Evolutionary conservation across 2,113 vertebrate genomes (phyloP).

Genomic region (Saccopteryx bilineata): DNA sequence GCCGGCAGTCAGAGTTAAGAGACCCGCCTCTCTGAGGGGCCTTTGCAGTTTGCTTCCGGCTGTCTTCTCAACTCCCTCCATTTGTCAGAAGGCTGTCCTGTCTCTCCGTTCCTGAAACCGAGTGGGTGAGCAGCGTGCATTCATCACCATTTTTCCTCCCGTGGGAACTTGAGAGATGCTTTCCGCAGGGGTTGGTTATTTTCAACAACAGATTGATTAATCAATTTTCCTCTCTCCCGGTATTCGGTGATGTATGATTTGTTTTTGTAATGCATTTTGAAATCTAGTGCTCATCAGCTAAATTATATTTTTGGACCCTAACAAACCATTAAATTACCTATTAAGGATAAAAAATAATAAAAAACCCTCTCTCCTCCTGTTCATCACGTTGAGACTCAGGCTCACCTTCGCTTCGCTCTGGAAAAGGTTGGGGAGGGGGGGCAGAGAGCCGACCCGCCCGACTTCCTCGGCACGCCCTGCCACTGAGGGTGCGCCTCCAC

Average conservation of each 20-base stretch:
- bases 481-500: rapidly evolving
- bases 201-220: conserved; percentile 73
- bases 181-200: conserved; percentile 32
- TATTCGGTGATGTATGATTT: conserved; percentile 73
- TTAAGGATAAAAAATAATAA: conserved; percentile 54
- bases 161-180: not conserved
- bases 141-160: not conserved
- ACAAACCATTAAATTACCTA: conserved; percentile 75
- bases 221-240: conserved; percentile 57
- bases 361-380: not conserved
- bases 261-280: conserved; percentile 63
- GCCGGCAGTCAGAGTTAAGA: not conserved
- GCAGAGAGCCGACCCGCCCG: no score
- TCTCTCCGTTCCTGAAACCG: not conserved
- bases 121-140: not conserved
- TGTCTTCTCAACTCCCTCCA: not conserved
- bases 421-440: not conserved
- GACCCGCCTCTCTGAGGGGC: not conserved
- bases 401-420: conserved; percentile 16
- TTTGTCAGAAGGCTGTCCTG: not conserved
- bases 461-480: not conserved
- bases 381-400: not conserved
- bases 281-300: conserved; percentile 59
- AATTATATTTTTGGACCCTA: conserved; percentile 72
- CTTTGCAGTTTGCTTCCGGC: not conserved